Evolutionary conservation across 2,113 vertebrate genomes (phyloP).

Genomic region (Hypocryptadius cinnamomeus): DNA sequence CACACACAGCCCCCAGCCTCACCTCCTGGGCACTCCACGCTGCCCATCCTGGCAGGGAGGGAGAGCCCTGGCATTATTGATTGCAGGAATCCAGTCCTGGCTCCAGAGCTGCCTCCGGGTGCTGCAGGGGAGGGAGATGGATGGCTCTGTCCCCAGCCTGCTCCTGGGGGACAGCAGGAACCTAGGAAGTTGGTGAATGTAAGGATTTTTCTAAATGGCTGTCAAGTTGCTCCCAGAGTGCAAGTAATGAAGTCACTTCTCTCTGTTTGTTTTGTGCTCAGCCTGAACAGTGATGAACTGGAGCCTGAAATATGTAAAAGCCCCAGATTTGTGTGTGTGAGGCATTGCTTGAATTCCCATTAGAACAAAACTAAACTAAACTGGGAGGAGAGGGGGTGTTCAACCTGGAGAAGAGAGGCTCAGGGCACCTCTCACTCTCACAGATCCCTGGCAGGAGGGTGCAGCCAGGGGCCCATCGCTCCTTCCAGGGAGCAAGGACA

Average conservation of each 20-base stretch:
- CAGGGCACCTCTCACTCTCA: not conserved
- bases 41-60: not conserved
- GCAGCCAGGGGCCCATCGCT: not conserved
- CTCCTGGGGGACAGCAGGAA: not conserved
- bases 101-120: not conserved
- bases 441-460: not conserved
- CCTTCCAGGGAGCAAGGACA: no score
- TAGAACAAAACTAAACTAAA: not conserved
- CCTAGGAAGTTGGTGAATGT: not conserved
- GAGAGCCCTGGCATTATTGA: not conserved
- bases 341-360: not conserved
- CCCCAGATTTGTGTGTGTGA: not conserved
- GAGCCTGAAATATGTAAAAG: not conserved
- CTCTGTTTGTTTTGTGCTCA: not conserved
- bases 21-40: not conserved
- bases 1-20: not conserved
- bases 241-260: not conserved
- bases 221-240: not conserved
- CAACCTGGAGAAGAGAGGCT: not conserved
- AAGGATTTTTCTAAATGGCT: constrained; percentile 22
- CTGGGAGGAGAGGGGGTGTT: not conserved
- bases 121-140: not conserved
- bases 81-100: not conserved
- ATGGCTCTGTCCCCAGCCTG: not conserved
- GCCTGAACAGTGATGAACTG: not conserved